Conservation (phyloP, 2,797 vertebrate species). For the Propithecus deckenii region DNA sequence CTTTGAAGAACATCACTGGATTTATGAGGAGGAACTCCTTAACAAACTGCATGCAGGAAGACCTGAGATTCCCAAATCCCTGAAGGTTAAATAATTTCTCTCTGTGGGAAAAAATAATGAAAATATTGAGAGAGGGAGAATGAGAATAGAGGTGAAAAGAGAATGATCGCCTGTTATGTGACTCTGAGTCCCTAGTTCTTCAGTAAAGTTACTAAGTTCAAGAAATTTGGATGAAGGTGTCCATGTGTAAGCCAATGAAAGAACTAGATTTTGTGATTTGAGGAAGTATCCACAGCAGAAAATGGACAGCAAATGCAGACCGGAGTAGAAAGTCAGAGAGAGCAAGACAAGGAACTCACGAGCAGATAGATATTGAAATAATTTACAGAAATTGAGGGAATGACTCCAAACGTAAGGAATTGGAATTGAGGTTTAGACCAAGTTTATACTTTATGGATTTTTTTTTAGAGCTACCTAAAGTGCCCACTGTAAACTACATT, state of each 20-base stretch:
- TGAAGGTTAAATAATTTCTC: background rate
- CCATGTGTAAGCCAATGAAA: background rate
- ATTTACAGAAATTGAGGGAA: background rate
- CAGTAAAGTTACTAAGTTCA: background rate
- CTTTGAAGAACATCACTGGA: background rate
- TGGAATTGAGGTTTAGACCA: background rate
- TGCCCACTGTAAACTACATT: background rate
- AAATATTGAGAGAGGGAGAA: background rate
- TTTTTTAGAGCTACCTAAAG: conserved; percentile 7
- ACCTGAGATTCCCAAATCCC: background rate
- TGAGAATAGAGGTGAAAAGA: background rate
- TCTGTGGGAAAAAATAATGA: background rate
- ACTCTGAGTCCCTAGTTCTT: background rate
- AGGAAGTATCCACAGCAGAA: background rate
- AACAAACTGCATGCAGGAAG: background rate
- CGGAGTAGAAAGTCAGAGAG: background rate
- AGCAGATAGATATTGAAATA: background rate
- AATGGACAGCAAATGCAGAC: background rate
- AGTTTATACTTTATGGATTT: background rate
- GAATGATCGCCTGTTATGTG: background rate
- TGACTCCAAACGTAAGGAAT: background rate
- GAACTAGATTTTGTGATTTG: background rate
- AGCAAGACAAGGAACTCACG: background rate
- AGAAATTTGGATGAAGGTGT: background rate
- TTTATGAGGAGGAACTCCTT: background rate